Percentiles rank a stretch among this genome's conserved stretches.
These are phyloP conservation scores for Eulemur rubriventer DNA, from an alignment of 2,797 vertebrate species.

Conservation along the genomic window DNA sequence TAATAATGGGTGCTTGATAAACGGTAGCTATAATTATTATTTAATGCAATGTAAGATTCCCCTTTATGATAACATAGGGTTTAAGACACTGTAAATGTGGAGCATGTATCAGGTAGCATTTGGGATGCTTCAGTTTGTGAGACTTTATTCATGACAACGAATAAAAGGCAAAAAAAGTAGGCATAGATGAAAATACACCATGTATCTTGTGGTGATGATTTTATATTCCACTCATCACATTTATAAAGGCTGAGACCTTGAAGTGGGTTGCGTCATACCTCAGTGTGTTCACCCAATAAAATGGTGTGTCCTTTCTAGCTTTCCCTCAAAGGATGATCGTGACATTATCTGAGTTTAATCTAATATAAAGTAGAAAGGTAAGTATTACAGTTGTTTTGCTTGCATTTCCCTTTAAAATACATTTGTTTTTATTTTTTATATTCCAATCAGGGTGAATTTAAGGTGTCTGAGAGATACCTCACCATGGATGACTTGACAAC, in stretches of 20 bases:
- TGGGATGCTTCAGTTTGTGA: background rate
- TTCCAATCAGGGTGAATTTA: slow-evolving; percentile 89
- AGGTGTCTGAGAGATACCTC: slow-evolving; percentile 91
- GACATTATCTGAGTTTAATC: background rate
- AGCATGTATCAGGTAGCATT: background rate
- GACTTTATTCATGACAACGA: background rate
- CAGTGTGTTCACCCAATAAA: background rate
- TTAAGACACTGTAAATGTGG: background rate
- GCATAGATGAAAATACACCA: background rate
- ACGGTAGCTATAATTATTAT: background rate
- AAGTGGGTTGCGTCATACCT: background rate
- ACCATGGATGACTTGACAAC: slow-evolving; percentile 90
- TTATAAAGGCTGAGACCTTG: background rate
- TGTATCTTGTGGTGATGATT: background rate
- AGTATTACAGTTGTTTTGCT: background rate
- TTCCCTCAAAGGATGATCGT: background rate
- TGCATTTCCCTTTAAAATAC: background rate
- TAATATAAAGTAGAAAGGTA: background rate
- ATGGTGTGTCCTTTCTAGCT: background rate
- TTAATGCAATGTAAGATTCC: background rate
- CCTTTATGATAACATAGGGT: background rate
- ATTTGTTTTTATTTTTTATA: background rate
- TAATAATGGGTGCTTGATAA: background rate
- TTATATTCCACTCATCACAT: background rate
- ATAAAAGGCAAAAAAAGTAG: background rate